Conservation (phyloP, 64 coral and sea anemone species). For the Trachythela sp. region DNA sequence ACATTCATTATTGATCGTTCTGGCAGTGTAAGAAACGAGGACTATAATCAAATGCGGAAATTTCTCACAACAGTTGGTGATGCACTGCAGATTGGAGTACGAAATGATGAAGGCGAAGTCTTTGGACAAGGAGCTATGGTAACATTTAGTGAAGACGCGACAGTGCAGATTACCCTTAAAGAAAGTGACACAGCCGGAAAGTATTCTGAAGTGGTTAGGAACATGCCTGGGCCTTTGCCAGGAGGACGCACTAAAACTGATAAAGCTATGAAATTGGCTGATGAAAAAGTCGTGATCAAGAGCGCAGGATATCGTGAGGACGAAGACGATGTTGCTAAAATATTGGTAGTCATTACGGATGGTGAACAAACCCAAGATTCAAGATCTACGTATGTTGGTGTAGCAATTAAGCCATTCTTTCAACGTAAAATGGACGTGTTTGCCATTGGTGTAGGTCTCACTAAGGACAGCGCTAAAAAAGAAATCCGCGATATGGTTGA, state of each 20-base stretch:
- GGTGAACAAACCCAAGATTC: conserved; percentile 17
- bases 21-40: neutral
- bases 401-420: conserved; percentile 31
- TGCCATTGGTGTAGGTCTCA: conserved; percentile 16
- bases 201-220: neutral
- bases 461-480: neutral
- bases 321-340: conserved; percentile 19
- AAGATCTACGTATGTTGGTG: neutral
- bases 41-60: conserved; percentile 10
- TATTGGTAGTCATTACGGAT: conserved; percentile 31
- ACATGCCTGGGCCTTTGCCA: neutral
- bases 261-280: neutral
- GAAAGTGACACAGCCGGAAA: neutral
- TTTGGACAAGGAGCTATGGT: conserved; percentile 28
- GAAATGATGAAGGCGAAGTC: conserved; percentile 22
- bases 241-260: conserved; percentile 32
- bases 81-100: conserved; percentile 30
- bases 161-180: neutral
- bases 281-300: neutral
- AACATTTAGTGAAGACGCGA: conserved; percentile 32
- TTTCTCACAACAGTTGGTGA: neutral
- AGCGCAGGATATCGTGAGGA: conserved; percentile 18
- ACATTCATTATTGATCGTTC: conserved; percentile 7
- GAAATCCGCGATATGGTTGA: conserved; percentile 28
- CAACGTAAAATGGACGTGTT: conserved; percentile 15